phyloP scores from a whole-genome alignment of 2,888 invertebrate species.

The Phania funesta region DNA sequence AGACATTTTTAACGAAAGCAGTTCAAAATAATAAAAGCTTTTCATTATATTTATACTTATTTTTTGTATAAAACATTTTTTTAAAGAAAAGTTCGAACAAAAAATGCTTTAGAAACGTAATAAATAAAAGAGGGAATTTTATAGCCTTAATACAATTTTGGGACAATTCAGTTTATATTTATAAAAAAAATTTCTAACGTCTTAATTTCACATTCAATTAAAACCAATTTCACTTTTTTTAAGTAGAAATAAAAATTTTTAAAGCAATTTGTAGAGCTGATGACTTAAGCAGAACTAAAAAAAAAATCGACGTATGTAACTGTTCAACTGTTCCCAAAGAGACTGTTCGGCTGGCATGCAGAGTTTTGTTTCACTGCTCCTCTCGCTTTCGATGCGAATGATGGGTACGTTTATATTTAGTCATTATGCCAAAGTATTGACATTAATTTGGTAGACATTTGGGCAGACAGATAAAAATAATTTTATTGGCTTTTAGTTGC shows the following conservation, averaged over 20 bases:
- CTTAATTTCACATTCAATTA: not conserved
- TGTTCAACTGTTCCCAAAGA: conserved; percentile 1
- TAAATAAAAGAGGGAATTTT: too few relatives aligned
- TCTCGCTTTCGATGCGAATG: conserved; percentile 32
- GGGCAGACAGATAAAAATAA: conserved; percentile 53
- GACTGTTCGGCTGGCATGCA: not conserved
- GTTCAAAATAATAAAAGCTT: too few relatives aligned
- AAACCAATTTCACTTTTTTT: not conserved
- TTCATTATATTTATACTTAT: too few relatives aligned
- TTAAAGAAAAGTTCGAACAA: too few relatives aligned
- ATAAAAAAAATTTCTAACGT: not conserved
- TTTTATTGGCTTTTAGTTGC: conserved; percentile 10
- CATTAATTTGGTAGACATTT: conserved; percentile 57
- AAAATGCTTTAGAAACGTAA: too few relatives aligned
- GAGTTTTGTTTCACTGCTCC: conserved; percentile 24
- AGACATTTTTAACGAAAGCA: too few relatives aligned
- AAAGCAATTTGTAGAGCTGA: conserved; percentile 10
- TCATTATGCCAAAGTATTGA: conserved; percentile 44
- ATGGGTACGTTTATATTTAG: conserved; percentile 5
- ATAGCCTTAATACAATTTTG: too few relatives aligned
- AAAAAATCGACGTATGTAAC: not conserved
- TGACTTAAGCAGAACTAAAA: not conserved
- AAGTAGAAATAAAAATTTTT: not conserved
- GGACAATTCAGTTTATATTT: too few relatives aligned
- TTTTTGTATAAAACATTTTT: too few relatives aligned